These are phyloP conservation scores for Drosophila pseudotalamancana DNA, from an alignment of 2,888 invertebrate species.

Conservation along the genomic window DNA sequence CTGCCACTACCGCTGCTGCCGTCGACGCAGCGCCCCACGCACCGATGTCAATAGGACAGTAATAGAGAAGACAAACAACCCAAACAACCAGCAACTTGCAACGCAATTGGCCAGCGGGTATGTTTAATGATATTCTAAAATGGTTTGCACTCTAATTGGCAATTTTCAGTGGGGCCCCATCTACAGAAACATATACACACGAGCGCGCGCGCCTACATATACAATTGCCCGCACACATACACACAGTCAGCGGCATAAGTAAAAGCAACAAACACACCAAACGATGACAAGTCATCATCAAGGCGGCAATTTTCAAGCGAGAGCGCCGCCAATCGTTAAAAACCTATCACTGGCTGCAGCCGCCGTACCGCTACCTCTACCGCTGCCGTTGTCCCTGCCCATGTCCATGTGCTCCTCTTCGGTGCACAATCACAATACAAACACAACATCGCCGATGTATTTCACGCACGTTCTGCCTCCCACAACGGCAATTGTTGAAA, in stretches of 20 bases:
- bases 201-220: conserved; percentile 54
- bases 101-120: conserved; percentile 51
- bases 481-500: conserved; percentile 57
- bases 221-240: conserved; percentile 18
- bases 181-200: conserved; percentile 48
- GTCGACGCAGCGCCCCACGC: conserved; percentile 68
- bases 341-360: conserved; percentile 80
- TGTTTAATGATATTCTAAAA: conserved; percentile 37
- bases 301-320: conserved; percentile 69
- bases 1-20: conserved; percentile 57
- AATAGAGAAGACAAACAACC: conserved; percentile 37
- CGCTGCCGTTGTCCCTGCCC: conserved; percentile 31
- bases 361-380: conserved; percentile 63
- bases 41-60: conserved; percentile 60
- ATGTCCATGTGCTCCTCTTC: conserved; percentile 39
- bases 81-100: conserved; percentile 19
- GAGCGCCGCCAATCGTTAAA: conserved; percentile 73
- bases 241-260: conserved; percentile 13
- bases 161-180: conserved; percentile 52
- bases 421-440: conserved; percentile 43
- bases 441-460: conserved; percentile 70
- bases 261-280: conserved; percentile 35
- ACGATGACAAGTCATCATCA: conserved; percentile 76
- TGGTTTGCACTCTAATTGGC: conserved; percentile 51
- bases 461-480: conserved; percentile 73